phyloP scores from a whole-genome alignment of 2,797 vertebrate genomes.

The Loriculus beryllinus region DNA sequence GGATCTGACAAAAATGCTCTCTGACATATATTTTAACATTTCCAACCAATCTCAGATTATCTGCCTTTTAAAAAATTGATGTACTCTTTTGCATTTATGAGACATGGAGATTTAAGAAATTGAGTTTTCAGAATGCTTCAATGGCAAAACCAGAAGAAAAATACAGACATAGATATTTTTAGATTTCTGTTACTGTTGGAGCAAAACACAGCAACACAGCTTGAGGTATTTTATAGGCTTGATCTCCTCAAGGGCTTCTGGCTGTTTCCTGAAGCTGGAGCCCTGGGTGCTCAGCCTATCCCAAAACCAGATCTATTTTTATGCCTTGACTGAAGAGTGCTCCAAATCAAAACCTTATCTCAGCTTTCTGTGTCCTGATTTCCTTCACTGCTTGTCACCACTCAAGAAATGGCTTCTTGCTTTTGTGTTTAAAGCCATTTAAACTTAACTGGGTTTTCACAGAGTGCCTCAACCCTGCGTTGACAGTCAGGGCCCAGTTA shows the following conservation, averaged over 20 bases:
- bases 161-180: neutral
- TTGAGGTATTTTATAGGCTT: neutral
- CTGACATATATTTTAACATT: neutral
- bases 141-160: neutral
- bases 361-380: neutral
- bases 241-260: neutral
- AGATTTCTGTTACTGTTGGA: neutral
- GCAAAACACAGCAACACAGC: neutral
- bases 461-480: neutral
- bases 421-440: neutral
- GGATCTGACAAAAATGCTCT: neutral
- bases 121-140: neutral
- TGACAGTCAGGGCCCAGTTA: neutral
- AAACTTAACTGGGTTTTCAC: neutral
- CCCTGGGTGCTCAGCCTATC: neutral
- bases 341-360: constrained; percentile 7
- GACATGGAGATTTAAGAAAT: neutral
- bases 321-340: neutral
- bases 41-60: neutral
- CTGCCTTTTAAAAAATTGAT: neutral
- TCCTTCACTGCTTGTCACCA: neutral
- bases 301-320: neutral
- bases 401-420: neutral
- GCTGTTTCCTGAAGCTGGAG: neutral
- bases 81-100: fast-evolving